Evolutionary conservation across 2,888 invertebrate genomes (phyloP), one percentile per base, ranked within the genome.

Genomic region (Hirtodrosophila histrioides): DNA sequence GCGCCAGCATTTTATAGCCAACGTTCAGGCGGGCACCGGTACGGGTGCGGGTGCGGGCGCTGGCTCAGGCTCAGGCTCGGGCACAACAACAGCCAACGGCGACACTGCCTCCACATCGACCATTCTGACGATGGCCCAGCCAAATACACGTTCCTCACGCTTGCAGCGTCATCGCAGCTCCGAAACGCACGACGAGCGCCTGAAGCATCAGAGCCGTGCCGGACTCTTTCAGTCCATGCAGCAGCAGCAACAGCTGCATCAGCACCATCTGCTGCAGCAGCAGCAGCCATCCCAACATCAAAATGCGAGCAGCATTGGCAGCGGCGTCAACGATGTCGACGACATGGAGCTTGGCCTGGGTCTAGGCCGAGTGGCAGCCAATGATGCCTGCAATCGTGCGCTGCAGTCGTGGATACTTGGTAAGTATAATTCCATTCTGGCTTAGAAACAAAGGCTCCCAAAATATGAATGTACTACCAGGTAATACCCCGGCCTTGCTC

Each of bases 81-180:
- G 37, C 3, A 48, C 24, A 3, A 17, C 36, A 29, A 33, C 62
- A 37, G 40, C 48, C 35, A 4, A n/a, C 10, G 43, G 46, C 27
- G 41, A 58, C 35, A 27, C 60, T 40, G 55, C 64, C 27, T 36
- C 60, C 3, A 48, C 73, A 12, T 57, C 71, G 0, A 55, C 69
- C 4, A 63, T 81, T 17, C 45, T 78, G 40, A 57, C 77, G 11
- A 48, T 74, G 29, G 58, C 79, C 6, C 63, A 55, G 53, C 63
- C 75, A 45, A 63, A 48, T 44, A 60, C 69, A 48, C 90, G 90
- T 66, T 75, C 85, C 53, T 77, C 88, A 23, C 91, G 91, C 35
- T 66, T 92, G 49, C 92, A 91, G 71, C 89, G 92, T 6, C 92
- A 92, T 81, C 89, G 91, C 40, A 92, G 92, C 61, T 91, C 91